These are phyloP conservation scores for Schizotus pectinicornis DNA, from an alignment of 2,888 invertebrate genomes.

Conservation along the genomic window DNA sequence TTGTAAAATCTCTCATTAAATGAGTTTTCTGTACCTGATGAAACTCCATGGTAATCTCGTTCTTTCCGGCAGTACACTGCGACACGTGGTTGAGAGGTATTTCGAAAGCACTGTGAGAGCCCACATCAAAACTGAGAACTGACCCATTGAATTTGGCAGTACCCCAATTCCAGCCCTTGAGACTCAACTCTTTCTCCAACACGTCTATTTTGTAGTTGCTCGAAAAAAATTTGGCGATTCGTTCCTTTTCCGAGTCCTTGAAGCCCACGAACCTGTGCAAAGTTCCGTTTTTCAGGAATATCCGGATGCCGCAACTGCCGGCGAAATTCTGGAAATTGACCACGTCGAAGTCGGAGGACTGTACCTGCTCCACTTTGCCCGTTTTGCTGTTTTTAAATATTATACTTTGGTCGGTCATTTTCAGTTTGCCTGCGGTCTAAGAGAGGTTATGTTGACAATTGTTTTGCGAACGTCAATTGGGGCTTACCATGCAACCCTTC, in stretches of 20 bases:
- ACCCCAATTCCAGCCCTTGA: conserved; percentile 99
- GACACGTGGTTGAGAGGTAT: conserved; percentile 95
- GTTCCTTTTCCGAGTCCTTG: conserved; percentile 93
- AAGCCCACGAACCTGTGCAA: conserved; percentile 94
- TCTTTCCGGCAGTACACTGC: conserved; percentile 94
- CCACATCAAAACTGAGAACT: conserved; percentile 84
- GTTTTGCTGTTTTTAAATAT: conserved; percentile 96
- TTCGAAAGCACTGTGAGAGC: conserved; percentile 88
- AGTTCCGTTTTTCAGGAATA: conserved; percentile 88
- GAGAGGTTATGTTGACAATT: conserved; percentile 18
- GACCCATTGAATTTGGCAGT: conserved; percentile 92
- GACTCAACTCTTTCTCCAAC: conserved; percentile 88
- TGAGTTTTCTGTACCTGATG: conserved; percentile 73
- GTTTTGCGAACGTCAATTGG: neutral
- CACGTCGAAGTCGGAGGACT: conserved; percentile 82
- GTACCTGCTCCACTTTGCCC: conserved; percentile 93
- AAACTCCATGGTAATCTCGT: conserved; percentile 97
- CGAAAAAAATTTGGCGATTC: conserved; percentile 87
- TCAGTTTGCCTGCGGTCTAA: conserved; percentile 89
- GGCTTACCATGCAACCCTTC: conserved; percentile 84
- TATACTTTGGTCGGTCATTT: conserved; percentile 88
- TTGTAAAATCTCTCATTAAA: conserved; percentile 2
- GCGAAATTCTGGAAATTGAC: conserved; percentile 94
- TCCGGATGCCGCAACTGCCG: conserved; percentile 85
- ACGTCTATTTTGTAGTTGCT: conserved; percentile 83